Evolutionary conservation across 1,140 invertebrate genomes (phyloP).

Genomic region (Pseudachorutes palmiensis): DNA sequence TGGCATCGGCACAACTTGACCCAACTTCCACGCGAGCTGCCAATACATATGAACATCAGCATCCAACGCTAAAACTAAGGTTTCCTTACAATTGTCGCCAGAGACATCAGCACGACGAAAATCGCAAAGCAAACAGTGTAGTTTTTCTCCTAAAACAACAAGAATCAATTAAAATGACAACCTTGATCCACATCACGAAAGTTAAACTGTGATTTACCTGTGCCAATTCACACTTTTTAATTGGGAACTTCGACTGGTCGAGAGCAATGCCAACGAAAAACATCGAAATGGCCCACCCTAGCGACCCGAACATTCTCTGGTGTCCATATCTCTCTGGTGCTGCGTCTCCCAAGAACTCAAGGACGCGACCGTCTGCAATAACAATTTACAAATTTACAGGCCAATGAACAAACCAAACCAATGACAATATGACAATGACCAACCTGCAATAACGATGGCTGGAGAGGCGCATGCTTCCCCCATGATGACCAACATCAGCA

Average conservation of each 20-base stretch:
- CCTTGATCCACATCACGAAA: too few relatives aligned
- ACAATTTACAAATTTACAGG: too few relatives aligned
- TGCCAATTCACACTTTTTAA: slow-evolving; percentile 40
- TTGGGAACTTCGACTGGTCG: slow-evolving; percentile 87
- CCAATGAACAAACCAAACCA: too few relatives aligned
- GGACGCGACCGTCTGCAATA: slow-evolving; percentile 88
- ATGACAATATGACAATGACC: too few relatives aligned
- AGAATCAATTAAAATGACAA: too few relatives aligned
- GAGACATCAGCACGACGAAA: slow-evolving; percentile 87
- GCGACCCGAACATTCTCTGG: slow-evolving; percentile 95
- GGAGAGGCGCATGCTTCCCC: slow-evolving; percentile 97
- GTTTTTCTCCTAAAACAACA: slow-evolving; percentile 65
- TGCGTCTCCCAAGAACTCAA: slow-evolving; percentile 82
- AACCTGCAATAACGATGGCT: too few relatives aligned
- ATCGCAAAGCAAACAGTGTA: slow-evolving; percentile 98
- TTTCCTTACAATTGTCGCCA: slow-evolving; percentile 67
- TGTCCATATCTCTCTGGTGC: slow-evolving; percentile 84
- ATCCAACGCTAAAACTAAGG: background rate
- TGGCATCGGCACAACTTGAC: background rate
- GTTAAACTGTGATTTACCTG: slow-evolving; percentile 21
- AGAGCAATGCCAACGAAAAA: slow-evolving; percentile 97
- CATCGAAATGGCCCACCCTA: slow-evolving; percentile 97
- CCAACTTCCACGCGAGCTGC: slow-evolving; percentile 5
- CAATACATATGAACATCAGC: slow-evolving; percentile 11
- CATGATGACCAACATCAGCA: slow-evolving; percentile 82